These are phyloP conservation scores for Norana najaformis DNA, from an alignment of 2,888 invertebrate genomes.

Conservation along the genomic window DNA sequence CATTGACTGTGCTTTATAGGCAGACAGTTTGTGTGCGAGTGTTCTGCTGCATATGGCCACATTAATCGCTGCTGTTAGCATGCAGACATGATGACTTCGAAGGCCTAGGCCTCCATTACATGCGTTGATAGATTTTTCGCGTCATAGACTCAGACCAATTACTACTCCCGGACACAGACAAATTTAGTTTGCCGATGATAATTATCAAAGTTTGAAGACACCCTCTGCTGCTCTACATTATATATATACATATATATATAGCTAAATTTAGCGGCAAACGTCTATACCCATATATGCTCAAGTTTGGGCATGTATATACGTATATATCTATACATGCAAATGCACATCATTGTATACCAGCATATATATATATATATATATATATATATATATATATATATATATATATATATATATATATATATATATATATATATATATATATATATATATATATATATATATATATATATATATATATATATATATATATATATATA, in stretches of 20 bases:
- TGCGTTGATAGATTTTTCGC: too few relatives aligned
- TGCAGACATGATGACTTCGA: too few relatives aligned
- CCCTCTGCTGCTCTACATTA: background rate
- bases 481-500: conserved; percentile 18
- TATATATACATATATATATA: background rate
- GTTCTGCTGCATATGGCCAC: too few relatives aligned
- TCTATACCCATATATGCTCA: background rate
- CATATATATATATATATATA: background rate
- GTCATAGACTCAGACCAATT: too few relatives aligned
- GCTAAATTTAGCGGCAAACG: background rate
- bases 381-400: background rate
- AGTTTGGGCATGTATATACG: background rate
- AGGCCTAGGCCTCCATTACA: too few relatives aligned
- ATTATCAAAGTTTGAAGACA: too few relatives aligned
- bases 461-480: conserved; percentile 1
- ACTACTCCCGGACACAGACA: too few relatives aligned
- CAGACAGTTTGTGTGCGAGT: too few relatives aligned
- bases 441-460: background rate
- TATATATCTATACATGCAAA: background rate
- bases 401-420: conserved; percentile 6
- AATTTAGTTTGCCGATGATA: too few relatives aligned
- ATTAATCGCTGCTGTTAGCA: too few relatives aligned
- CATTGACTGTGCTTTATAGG: too few relatives aligned
- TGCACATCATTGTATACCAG: too few relatives aligned
- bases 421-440: background rate